A percentile compares a stretch with the other conserved stretches of the same genome.
phyloP scores from a whole-genome alignment of 2,797 vertebrate genomes.

The Xenops minutus region DNA sequence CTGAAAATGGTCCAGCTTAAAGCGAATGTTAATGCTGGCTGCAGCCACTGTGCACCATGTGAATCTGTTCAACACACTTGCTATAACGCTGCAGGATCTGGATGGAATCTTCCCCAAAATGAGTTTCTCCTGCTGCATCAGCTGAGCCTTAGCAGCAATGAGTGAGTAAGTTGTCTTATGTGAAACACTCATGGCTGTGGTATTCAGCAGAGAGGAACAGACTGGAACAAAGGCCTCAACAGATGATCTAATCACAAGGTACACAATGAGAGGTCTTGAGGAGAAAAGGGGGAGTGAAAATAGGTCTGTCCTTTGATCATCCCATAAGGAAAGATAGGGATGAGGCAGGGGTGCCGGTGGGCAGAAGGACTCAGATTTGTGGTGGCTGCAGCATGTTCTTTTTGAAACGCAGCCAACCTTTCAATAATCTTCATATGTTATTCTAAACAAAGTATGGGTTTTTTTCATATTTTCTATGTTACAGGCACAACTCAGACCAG shows the following conservation, averaged over 20 bases:
- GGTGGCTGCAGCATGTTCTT: background rate
- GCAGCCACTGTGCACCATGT: background rate
- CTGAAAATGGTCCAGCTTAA: background rate
- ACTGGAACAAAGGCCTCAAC: background rate
- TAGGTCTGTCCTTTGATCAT: too few relatives aligned
- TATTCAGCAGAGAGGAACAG: background rate
- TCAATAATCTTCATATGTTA: background rate
- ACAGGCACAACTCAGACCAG: background rate
- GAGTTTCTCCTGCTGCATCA: background rate
- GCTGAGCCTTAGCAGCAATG: background rate
- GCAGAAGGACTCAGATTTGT: background rate
- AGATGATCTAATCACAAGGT: background rate
- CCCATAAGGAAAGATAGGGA: background rate
- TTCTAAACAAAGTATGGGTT: background rate
- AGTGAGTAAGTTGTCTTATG: background rate
- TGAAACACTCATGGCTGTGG: background rate
- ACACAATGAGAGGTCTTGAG: background rate
- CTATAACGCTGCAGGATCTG: background rate
- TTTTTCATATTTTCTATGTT: background rate
- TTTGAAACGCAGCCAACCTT: background rate
- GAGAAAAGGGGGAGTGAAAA: background rate
- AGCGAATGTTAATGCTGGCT: background rate
- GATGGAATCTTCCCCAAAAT: background rate
- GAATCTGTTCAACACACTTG: background rate
- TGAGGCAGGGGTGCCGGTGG: fast-evolving